Evolutionary conservation across 92 coral and sea anemone genomes (phyloP).

Genomic region (Palythoa heliodiscus): DNA sequence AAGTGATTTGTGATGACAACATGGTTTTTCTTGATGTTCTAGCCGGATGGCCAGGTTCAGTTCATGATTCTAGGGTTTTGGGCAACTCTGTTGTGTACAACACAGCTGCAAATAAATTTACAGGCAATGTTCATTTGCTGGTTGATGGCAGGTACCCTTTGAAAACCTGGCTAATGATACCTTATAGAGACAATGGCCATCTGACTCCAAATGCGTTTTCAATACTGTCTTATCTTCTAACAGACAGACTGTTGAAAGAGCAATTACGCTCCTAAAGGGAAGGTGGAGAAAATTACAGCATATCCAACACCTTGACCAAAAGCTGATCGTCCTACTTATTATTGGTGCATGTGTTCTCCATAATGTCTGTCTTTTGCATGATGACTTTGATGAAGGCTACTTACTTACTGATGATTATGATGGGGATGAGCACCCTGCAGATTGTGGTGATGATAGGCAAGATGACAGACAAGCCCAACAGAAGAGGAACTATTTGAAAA

Average conservation of each 20-base stretch:
- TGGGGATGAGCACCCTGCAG: conserved; percentile 19
- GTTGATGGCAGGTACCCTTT: neutral
- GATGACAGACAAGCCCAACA: too few species aligned
- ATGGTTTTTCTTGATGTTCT: conserved; percentile 24
- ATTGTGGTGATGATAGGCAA: neutral
- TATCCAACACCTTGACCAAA: conserved; percentile 50
- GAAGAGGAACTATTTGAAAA: too few species aligned
- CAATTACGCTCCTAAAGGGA: conserved; percentile 68
- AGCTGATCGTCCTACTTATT: conserved; percentile 47
- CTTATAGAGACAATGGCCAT: conserved; percentile 67
- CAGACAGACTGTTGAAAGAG: conserved; percentile 56
- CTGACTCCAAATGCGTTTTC: conserved; percentile 51
- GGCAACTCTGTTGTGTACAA: conserved; percentile 57
- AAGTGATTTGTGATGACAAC: neutral
- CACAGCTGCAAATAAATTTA: conserved; percentile 56
- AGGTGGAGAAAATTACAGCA: conserved; percentile 57
- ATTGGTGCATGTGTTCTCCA: conserved; percentile 61
- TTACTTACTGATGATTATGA: conserved; percentile 51
- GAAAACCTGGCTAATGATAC: conserved; percentile 61
- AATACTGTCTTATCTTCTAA: conserved; percentile 48
- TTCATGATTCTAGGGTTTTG: conserved; percentile 33
- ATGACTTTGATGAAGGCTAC: conserved; percentile 60
- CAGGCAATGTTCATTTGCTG: conserved; percentile 33
- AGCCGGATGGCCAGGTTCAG: conserved; percentile 41
- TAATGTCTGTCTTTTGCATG: conserved; percentile 52